Evolutionary conservation across 2,797 vertebrate species (phyloP), one percentile per base, ranked within the genome.

Genomic region (Kryptopterus vitreolus): DNA sequence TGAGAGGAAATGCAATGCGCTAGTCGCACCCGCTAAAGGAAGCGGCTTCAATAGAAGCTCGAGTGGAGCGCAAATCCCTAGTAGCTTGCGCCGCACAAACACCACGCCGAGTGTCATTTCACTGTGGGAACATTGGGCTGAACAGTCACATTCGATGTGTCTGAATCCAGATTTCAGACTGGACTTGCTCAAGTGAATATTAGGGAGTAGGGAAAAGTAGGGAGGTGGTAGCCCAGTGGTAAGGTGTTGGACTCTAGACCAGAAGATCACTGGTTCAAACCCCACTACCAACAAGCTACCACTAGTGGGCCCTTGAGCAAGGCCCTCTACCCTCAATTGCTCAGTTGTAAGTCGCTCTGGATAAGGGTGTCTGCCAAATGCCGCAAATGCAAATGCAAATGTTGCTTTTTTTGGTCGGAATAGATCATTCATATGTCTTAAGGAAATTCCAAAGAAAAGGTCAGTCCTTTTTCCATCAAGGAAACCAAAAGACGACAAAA

Each of bases 1-100:
- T 55, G 76, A 55, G 50, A 69, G 29, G 69, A 79, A 66, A 75
- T 9, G 16, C 35, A 26, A 79, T 35, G 48, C 18, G 48, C 80
- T 74, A 57, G 66, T 76, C 63, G 31, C 83, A 63, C 70, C n/a
- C 55, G 58, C 79, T 53, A 68, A 43, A 70, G 50, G 75, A 68
- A 76, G 73, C 26, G 29, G 62, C 46, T 53, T n/a, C 31, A 29
- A 66, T 53, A 68, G 33, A 69, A 78, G 70, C 68, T 29, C 10
- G 31, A 53, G 38, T n/a, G 22, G 20, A n/a, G 65, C 63, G 57
- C 20, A 16, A 65, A 26, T 53, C 61, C 46, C 53, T 26, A 69
- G 72, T 66, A 50, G 65, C n/a, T 81, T 16, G 11, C 22, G 55
- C 35, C 7, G 55, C 33, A 31, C 50, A 57, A 68, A 48, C 15